phyloP scores from a whole-genome alignment of 2,113 vertebrate genomes.

The Rissa tridactyla region DNA sequence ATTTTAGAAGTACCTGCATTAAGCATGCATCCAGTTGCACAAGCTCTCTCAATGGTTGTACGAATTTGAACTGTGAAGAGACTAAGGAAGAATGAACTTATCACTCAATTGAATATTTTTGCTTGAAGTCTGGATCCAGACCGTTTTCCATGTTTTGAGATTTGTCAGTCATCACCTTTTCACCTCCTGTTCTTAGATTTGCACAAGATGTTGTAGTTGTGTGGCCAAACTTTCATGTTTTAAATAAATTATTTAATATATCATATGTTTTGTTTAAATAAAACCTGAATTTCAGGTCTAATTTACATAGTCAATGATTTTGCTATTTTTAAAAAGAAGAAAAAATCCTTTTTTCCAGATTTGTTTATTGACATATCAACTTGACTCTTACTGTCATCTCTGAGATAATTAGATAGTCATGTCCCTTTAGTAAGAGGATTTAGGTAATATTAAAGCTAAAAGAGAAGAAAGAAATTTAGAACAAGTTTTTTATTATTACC shows the following conservation, averaged over 20 bases:
- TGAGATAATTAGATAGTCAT: background rate
- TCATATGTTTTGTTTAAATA: background rate
- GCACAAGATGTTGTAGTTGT: background rate
- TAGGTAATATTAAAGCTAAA: background rate
- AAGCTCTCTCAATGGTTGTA: background rate
- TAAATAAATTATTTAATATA: background rate
- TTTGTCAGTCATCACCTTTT: background rate
- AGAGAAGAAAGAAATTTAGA: background rate
- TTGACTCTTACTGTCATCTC: background rate
- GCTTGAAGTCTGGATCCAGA: background rate
- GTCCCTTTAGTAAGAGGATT: background rate
- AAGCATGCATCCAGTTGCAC: background rate
- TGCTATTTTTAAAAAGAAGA: background rate
- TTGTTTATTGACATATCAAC: background rate
- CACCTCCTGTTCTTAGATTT: background rate
- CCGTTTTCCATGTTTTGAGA: background rate
- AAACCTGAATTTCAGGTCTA: background rate
- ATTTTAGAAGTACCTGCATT: slow-evolving; percentile 15
- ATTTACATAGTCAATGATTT: background rate
- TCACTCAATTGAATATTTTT: background rate
- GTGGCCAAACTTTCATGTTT: background rate
- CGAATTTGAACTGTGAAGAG: background rate
- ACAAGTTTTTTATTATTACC: background rate
- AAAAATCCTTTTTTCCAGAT: background rate
- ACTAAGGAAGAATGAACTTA: background rate